Evolutionary conservation across 2,113 vertebrate genomes (phyloP), one percentile per base, ranked within the genome.

Genomic region (Myodes glareolus): DNA sequence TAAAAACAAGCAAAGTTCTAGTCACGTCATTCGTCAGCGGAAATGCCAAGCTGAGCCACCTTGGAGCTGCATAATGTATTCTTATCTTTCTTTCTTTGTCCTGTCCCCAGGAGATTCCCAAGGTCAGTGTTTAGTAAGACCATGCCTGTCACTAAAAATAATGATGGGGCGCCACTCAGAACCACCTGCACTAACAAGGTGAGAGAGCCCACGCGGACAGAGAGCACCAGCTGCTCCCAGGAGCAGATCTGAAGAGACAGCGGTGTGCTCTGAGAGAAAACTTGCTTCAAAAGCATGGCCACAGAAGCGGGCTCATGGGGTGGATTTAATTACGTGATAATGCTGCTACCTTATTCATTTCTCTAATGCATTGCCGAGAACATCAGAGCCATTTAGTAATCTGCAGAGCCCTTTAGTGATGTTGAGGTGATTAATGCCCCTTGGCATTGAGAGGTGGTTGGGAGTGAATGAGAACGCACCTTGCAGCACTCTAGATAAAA

Each of bases 241-340:
- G 36, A 67, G 55, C 33, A 87, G 47, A 81, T 65, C 7, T 77
- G 7, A 88, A 65, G 63, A 87, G n/a, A 85, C 0, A 88, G 33
- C 5, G 77, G n/a, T 1, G 27, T 50, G 29, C 50, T 73, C 23
- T 78, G 25, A 77, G 10, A 75, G 16, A 45, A 97, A 95, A 94
- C 42, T 58, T 72, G 27, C 65, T 88, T 96, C n/a, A 94, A 97
- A 91, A 5, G 14, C 81, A 72, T 36, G 55, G 23, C 77, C 81
- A 52, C 45, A 61, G 58, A 91, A 84, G 65, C 72, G 72, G 75
- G n/a, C 23, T 52, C 21, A 63, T 9, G 86, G 92, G 13, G 58
- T 93, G 61, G 86, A 95, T 95, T 91, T 94, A 94, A 95, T 77
- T 91, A 88, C 21, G 9, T 50, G 93, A 39, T 91, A 91, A 94